These are phyloP conservation scores for Bimastos eiseni DNA, from an alignment of 2,888 invertebrate genomes.

Conservation along the genomic window DNA sequence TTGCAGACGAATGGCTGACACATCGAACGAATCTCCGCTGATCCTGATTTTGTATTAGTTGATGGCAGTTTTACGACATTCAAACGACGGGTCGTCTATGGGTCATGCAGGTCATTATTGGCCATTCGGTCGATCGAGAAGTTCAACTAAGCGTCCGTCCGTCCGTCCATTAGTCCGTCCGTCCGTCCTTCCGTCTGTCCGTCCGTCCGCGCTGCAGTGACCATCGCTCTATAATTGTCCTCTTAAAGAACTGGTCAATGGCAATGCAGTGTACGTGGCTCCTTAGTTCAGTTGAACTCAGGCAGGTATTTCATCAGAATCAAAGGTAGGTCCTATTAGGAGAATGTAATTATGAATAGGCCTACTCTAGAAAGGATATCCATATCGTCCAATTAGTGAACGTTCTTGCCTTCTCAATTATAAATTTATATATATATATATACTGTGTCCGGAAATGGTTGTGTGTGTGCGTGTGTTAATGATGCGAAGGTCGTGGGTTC, in stretches of 20 bases:
- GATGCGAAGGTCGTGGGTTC: no score
- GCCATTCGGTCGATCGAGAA: no score
- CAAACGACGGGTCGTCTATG: background rate
- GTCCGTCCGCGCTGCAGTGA: no score
- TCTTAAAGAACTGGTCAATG: background rate
- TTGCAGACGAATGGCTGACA: background rate
- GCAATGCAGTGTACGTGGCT: background rate
- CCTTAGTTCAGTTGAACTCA: background rate
- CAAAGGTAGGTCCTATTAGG: background rate
- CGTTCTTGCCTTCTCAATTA: background rate
- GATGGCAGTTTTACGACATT: background rate
- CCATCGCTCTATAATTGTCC: background rate
- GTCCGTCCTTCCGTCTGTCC: background rate
- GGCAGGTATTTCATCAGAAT: background rate
- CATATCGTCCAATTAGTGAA: background rate
- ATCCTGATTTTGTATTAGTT: background rate
- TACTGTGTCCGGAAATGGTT: no score
- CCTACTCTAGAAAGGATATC: background rate
- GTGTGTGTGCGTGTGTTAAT: no score
- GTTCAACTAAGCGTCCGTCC: background rate
- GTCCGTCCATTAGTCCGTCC: background rate
- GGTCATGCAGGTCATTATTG: background rate
- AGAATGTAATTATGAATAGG: background rate
- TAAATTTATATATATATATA: background rate
- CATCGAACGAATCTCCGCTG: slow-evolving; percentile 2